phyloP scores from a whole-genome alignment of 1,140 invertebrate genomes.

The Dreissena rostriformis region DNA sequence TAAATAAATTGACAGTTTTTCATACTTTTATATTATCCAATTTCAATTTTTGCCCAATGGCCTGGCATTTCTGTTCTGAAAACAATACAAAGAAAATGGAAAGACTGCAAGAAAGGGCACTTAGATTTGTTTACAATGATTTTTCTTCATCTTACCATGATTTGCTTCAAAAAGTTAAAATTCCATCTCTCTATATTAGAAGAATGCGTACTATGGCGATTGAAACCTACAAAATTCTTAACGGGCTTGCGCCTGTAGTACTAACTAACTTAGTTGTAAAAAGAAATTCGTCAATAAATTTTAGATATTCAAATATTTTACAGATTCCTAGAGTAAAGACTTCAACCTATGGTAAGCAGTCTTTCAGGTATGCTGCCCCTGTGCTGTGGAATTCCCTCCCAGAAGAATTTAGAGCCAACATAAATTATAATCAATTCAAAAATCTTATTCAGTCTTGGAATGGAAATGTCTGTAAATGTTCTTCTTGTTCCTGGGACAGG shows the following conservation, averaged over 20 bases:
- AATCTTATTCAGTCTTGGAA: too few species aligned
- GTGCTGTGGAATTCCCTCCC: constrained; percentile 5
- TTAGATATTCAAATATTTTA: constrained; percentile 13
- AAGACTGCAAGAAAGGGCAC: constrained; percentile 39
- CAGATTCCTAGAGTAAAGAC: constrained; percentile 4
- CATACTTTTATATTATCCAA: constrained; percentile 51
- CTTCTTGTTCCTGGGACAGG: too few species aligned
- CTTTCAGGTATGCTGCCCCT: constrained; percentile 18
- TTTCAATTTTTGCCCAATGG: constrained; percentile 49
- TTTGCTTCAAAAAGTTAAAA: neutral
- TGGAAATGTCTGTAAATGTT: too few species aligned
- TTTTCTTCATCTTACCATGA: constrained; percentile 1
- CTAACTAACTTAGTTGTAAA: constrained; percentile 4
- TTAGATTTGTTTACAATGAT: constrained; percentile 32
- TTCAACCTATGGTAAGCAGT: constrained; percentile 6
- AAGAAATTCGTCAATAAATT: neutral
- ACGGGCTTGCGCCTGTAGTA: neutral
- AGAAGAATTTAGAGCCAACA: too few species aligned
- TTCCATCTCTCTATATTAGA: constrained; percentile 15
- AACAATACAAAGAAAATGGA: constrained; percentile 43
- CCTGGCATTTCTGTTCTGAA: constrained; percentile 51
- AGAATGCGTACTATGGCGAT: constrained; percentile 6
- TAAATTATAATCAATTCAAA: too few species aligned
- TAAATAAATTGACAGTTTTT: constrained; percentile 41
- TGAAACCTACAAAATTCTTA: constrained; percentile 2